phyloP scores from a whole-genome alignment of 2,888 invertebrate species.

The Neuroscelio doddi region DNA sequence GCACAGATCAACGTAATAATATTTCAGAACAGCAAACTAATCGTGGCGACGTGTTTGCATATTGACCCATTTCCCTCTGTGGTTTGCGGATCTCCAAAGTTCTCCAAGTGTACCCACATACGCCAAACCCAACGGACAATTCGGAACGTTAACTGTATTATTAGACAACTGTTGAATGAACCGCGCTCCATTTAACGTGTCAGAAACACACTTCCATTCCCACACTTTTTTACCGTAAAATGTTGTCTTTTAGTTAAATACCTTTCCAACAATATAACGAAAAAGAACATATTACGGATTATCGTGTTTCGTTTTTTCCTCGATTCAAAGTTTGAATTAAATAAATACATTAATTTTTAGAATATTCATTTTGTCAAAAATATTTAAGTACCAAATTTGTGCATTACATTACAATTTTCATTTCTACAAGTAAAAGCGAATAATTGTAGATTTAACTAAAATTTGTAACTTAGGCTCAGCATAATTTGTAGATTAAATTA shows the following conservation, averaged over 20 bases:
- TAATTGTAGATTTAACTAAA: too few species aligned
- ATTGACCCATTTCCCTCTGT: conserved; percentile 45
- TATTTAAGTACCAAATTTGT: too few species aligned
- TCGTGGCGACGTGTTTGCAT: conserved; percentile 42
- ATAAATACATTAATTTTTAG: too few species aligned
- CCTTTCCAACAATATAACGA: not conserved
- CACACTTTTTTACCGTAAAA: not conserved
- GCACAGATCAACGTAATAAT: conserved; percentile 35
- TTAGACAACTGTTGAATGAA: conserved; percentile 49
- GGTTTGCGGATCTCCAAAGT: conserved; percentile 46
- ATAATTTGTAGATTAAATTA: too few species aligned
- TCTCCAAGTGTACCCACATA: conserved; percentile 40
- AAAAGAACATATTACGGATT: too few species aligned
- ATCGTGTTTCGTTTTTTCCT: too few species aligned
- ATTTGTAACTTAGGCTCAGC: too few species aligned
- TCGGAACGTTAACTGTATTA: conserved; percentile 45
- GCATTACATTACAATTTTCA: too few species aligned
- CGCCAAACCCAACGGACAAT: conserved; percentile 44
- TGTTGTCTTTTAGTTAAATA: not conserved
- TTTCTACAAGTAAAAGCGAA: too few species aligned
- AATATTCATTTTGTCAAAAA: too few species aligned
- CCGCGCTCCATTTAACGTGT: conserved; percentile 42
- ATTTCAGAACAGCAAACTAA: conserved; percentile 37
- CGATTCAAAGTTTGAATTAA: too few species aligned
- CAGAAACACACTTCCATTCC: conserved; percentile 27